Base-by-base conservation (phyloP, 2,797 vertebrate species). In the Acipenser oxyrinchus region DNA sequence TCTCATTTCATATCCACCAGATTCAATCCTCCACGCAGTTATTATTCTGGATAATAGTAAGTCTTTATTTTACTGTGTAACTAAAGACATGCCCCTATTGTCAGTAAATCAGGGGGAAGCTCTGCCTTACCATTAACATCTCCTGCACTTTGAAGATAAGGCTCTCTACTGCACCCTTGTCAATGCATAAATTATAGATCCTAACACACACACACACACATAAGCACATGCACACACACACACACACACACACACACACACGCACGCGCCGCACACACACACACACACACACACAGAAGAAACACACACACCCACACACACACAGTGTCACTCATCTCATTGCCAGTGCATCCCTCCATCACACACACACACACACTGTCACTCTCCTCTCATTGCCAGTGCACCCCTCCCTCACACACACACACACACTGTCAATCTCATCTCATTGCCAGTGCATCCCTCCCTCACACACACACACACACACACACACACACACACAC, bases 131-230 rank as follows among this genome's bases (percentile, higher is more conserved):
- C 66, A 51, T 51, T 67, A 67, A 67, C 48, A 10, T 51, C 58
- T 67, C 49, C 66, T 67, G 49, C 58, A 51, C 8, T 6, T 15
- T 60, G 23, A 4, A 61, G 58, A 67, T 61, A 60, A 67, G 58
- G 8, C 13, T 48, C 13, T 18, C 11, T 13, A 61, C 60, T 10
- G 49, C 50, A 4, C 49, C 18, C 58, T 23, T 59, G 13, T 60
- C 13, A 37, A 37, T 37, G 23, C 23, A 37, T 37, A 37, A 37
- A 37, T 37, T 37, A 37, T 37, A 37, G 1, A 37, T 37, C 23
- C 23, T 37, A 37, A 37, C 23, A 37, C 23, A 37, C 57, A 58
- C 57, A 58, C 57, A 11, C 58, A 13, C 58, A n/a, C 58, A 5
- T 1, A 18, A 1, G 1, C 15, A 18, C 15, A 18, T 8, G 10